Conservation (phyloP, 2,888 invertebrate genomes). For the Danaus chrysippus region DNA sequence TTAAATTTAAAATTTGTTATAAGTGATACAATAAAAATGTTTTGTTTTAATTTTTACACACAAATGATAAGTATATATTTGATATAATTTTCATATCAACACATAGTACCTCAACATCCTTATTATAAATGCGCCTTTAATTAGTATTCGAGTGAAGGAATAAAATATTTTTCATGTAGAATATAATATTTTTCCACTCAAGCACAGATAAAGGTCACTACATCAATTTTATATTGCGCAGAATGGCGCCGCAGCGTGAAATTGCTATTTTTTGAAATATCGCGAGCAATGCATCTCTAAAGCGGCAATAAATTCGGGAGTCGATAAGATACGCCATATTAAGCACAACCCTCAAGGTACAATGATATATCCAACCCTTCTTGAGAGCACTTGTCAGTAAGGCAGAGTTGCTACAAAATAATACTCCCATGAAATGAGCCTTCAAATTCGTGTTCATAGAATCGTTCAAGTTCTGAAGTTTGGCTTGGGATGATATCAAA, state of each 20-base stretch:
- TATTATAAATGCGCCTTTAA: too few species aligned
- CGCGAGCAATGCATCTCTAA: constrained; percentile 47
- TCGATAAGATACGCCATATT: constrained; percentile 68
- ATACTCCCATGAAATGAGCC: neutral
- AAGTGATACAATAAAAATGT: too few species aligned
- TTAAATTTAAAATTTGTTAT: too few species aligned
- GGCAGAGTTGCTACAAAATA: neutral
- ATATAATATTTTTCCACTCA: neutral
- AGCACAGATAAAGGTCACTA: neutral
- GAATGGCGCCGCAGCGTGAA: constrained; percentile 46
- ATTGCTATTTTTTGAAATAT: constrained; percentile 63
- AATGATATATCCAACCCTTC: neutral
- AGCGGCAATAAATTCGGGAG: constrained; percentile 54
- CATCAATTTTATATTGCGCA: neutral
- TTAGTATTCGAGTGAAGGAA: too few species aligned
- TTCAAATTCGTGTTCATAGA: neutral
- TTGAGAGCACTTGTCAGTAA: constrained; percentile 2
- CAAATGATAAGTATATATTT: too few species aligned
- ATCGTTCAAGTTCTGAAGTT: neutral
- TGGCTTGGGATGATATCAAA: too few species aligned
- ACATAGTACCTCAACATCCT: too few species aligned
- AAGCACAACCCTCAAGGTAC: constrained; percentile 32
- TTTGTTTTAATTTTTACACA: too few species aligned
- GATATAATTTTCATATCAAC: too few species aligned
- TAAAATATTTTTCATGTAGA: neutral